Base-by-base conservation (phyloP, 2,888 invertebrate species). In the Anoncus sp. region DNA sequence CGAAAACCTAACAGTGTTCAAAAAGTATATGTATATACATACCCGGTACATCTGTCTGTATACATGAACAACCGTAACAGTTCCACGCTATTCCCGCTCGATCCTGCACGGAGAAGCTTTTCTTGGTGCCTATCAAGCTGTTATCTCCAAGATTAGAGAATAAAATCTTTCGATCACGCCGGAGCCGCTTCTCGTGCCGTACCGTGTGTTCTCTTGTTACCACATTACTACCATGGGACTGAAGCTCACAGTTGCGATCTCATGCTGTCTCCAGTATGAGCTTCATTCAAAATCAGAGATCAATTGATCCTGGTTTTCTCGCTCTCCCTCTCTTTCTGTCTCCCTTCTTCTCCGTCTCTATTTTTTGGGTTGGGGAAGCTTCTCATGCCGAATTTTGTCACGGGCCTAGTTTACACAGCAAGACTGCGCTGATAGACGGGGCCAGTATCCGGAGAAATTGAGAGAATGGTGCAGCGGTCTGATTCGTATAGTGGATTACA, bases 161-260 rank as follows among this genome's bases (percentile, higher is more conserved):
- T 55, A 70, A 60, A 66, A 75, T 78, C 75, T 78, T 75, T 66
- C 49, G 65, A 78, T 78, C 74, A 55, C n/a, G n/a, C 35, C 53
- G 20, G n/a, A 43, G 31, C 35, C n/a, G 12, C 47, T 10, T 12
- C 53, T 12, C 74, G 20, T 20, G 20, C 9, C 27, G 60, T 12
- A 27, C 27, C 16, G n/a, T 24, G 47, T 35, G 49, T 51, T 77
- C 72, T 73, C 73, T 1, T 43, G 51, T 77, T 69, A 62, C 62
- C 43, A 40, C 53, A 40, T 18, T 43, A 16, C 45, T 47, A n/a
- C 31, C 10, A 31, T 35, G 9, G 10, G 2, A 38, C 38, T 10
- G 9, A 10, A 38, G 10, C 10, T 38, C 38, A 38, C 10, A 10
- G 38, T 38, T 6, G 38, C 38, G 38, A 38, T 38, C 10, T 38